Evolutionary conservation across 1,140 invertebrate genomes (phyloP).

Genomic region (Mycetomoellerius zeteki): DNA sequence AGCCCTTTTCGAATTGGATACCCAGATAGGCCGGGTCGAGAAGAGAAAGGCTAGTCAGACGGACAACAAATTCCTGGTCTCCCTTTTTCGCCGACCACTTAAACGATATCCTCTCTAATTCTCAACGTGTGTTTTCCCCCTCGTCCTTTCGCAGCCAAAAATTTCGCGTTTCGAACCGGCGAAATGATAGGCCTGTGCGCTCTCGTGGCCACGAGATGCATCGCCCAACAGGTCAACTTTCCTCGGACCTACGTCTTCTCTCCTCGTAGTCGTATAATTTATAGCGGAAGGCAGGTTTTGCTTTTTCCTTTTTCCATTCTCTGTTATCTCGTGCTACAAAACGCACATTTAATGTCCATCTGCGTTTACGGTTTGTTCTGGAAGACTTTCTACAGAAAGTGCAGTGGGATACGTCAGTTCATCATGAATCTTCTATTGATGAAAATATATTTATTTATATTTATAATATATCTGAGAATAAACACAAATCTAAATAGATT

Average conservation of each 20-base stretch:
- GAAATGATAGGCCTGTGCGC: slow-evolving; percentile 80
- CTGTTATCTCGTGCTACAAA: slow-evolving; percentile 55
- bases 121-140: slow-evolving; percentile 62
- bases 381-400: neutral
- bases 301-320: neutral
- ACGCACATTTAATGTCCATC: slow-evolving; percentile 71
- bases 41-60: slow-evolving; percentile 70
- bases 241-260: slow-evolving; percentile 35
- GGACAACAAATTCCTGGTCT: slow-evolving; percentile 73
- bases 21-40: slow-evolving; percentile 52
- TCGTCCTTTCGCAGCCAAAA: slow-evolving; percentile 49
- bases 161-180: slow-evolving; percentile 58
- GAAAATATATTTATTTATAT: neutral
- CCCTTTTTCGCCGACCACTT: slow-evolving; percentile 58
- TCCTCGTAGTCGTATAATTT: slow-evolving; percentile 82
- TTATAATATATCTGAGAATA: neutral
- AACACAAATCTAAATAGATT: neutral
- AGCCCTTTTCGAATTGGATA: slow-evolving; percentile 74
- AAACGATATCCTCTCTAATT: slow-evolving; percentile 61
- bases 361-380: slow-evolving; percentile 53
- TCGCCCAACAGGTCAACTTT: slow-evolving; percentile 63
- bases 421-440: neutral
- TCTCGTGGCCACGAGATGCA: slow-evolving; percentile 20
- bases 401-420: neutral
- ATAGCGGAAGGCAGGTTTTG: slow-evolving; percentile 78